Evolutionary conservation across 2,888 invertebrate species (phyloP).

Genomic region (Rhamnusium bicolor): DNA sequence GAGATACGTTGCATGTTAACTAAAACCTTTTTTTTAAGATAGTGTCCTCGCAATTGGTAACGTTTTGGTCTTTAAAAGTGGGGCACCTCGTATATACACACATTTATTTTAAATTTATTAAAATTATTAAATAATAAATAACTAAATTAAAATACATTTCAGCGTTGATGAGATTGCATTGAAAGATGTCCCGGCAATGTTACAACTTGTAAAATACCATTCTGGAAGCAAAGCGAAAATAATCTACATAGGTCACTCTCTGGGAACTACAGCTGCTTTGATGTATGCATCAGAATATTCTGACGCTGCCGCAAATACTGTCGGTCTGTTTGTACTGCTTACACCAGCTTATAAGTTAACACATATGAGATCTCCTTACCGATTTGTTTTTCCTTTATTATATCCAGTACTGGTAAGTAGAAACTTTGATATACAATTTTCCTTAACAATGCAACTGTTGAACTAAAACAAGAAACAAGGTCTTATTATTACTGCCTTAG

Average conservation of each 20-base stretch:
- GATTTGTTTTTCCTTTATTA: constrained; percentile 76
- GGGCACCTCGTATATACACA: too few relatives aligned
- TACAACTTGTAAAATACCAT: constrained; percentile 72
- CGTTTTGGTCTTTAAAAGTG: too few relatives aligned
- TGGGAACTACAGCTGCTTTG: constrained; percentile 75
- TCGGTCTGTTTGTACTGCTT: constrained; percentile 73
- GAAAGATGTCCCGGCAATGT: constrained; percentile 74
- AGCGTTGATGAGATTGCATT: constrained; percentile 77
- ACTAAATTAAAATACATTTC: constrained; percentile 51
- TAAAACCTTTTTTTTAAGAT: too few relatives aligned
- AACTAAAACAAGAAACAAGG: too few relatives aligned
- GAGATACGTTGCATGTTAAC: too few relatives aligned
- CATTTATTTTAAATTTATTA: too few relatives aligned
- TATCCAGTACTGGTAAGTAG: constrained; percentile 57
- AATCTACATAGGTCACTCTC: constrained; percentile 76
- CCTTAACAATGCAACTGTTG: neutral
- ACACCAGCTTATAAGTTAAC: constrained; percentile 74
- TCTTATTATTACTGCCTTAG: too few relatives aligned
- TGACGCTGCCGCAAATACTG: constrained; percentile 72
- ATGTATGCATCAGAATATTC: constrained; percentile 74
- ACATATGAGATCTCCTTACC: constrained; percentile 76
- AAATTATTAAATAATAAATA: too few relatives aligned
- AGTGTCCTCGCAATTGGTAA: too few relatives aligned
- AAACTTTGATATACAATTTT: neutral
- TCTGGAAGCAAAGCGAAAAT: constrained; percentile 63